Evolutionary conservation across 2,797 vertebrate species (phyloP), one percentile per base, ranked within the genome.

Genomic region (Chelon labrosus): DNA sequence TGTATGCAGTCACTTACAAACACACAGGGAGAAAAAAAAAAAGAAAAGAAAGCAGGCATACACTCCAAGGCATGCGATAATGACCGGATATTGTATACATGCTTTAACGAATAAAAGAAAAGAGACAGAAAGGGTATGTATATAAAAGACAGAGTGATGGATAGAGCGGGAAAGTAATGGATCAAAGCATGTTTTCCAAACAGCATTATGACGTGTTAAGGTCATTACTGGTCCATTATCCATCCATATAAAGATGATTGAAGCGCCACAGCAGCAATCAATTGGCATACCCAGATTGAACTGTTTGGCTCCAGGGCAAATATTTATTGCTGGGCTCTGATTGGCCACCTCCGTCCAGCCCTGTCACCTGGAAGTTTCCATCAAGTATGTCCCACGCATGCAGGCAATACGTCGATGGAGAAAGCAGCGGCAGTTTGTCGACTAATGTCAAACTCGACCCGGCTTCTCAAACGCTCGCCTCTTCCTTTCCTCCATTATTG

Each of bases 211-310:
- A 62, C 70, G 62, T 59, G 77, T 83, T 79, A 60, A 65, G 59
- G 60, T 82, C 59, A 71, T 85, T 62, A 78, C 51, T 31, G 46
- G 57, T 75, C 57, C 75, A 85, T 84, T 80, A 84, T 62, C 73
- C 42, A 7, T 55, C 60, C 37, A 68, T 56, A 35, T 50, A 63
- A 59, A 22, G 42, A 70, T 31, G 73, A 85, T 60, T 52, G 57
- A 73, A 54, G 46, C 51, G 35, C 56, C 65, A 25, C 55, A 42
- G 37, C 22, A 35, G 46, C 57, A 57, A 63, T 83, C 63, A 39
- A 25, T 58, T 75, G 22, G 31, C 41, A n/a, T 14, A 35, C 46
- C 12, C 31, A 55, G 37, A 47, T 62, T 52, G 35, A 74, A 68
- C 25, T 31, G 52, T 75, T 70, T 47, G 56, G 39, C 38, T 69